Percentiles rank a stretch among this genome's conserved stretches.
These are phyloP conservation scores for Ectobius pallidus DNA, from an alignment of 2,888 invertebrate species.

Conservation along the genomic window DNA sequence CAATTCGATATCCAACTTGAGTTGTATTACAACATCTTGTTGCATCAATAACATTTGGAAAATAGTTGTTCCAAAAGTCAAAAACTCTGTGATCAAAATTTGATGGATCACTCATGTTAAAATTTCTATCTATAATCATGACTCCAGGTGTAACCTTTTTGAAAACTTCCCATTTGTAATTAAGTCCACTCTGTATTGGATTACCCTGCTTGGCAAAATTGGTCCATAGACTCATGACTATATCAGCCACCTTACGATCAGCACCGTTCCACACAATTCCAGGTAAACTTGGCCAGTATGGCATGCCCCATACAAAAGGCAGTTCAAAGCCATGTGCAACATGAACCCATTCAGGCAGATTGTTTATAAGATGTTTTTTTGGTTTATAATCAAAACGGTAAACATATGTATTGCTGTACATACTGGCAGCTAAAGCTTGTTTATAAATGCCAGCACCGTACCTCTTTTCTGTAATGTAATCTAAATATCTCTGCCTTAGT, in stretches of 20 bases:
- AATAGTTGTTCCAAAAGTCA: slow-evolving; percentile 85
- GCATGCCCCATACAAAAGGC: slow-evolving; percentile 82
- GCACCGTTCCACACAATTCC: slow-evolving; percentile 69
- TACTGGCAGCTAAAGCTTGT: slow-evolving; percentile 48
- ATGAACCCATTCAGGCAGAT: slow-evolving; percentile 76
- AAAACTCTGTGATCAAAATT: slow-evolving; percentile 77
- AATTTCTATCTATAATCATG: slow-evolving; percentile 76
- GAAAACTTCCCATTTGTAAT: slow-evolving; percentile 77
- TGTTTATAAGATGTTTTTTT: slow-evolving; percentile 53
- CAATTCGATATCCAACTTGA: neutral
- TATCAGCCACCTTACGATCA: slow-evolving; percentile 79
- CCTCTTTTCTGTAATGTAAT: slow-evolving; percentile 76
- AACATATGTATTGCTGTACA: slow-evolving; percentile 59
- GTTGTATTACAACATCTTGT: slow-evolving; percentile 74
- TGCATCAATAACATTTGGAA: slow-evolving; percentile 74
- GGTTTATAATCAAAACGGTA: slow-evolving; percentile 71
- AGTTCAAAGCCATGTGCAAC: slow-evolving; percentile 84
- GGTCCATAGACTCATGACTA: slow-evolving; percentile 80
- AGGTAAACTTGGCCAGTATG: slow-evolving; percentile 67
- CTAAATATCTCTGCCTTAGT: slow-evolving; percentile 69
- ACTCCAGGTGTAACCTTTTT: slow-evolving; percentile 70
- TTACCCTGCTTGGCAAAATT: slow-evolving; percentile 78
- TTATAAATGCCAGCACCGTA: slow-evolving; percentile 74
- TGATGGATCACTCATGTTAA: slow-evolving; percentile 73
- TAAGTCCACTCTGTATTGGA: slow-evolving; percentile 67